Base-by-base conservation (phyloP, 2,888 invertebrate genomes). In the Atrina japonica region DNA sequence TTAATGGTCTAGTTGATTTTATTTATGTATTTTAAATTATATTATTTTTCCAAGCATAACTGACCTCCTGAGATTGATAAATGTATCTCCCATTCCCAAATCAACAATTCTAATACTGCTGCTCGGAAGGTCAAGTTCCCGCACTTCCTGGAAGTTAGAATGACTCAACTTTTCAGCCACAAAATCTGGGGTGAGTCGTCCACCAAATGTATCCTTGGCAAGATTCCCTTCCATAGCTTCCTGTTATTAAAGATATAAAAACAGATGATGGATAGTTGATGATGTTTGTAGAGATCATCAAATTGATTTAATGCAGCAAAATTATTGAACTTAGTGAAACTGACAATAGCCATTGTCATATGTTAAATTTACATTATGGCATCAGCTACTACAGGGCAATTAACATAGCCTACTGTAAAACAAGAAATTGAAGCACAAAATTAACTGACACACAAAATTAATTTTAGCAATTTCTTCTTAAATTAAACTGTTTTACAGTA, bases 131-230 rank as follows among this genome's bases (percentile, higher is more conserved):
- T 91, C 90, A 70, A 91, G 82, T 70, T 90, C 88, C 68, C 85
- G 66, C 5, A 91, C 82, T n/a, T 90, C 89, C 43, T 77, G 73
- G 76, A 90, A 90, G 73, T 84, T 85, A 16, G 86, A 80, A 74
- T 89, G 88, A 47, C 88, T 86, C 3, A 90, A 70, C 73, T 87
- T 87, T 74, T 91, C 91, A 0, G 88, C 89, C 18, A 91, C 86
- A 81, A 90, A 90, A 74, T 91, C 91, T 59, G 85, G 79, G 1
- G 91, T 90, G 59, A 91, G 79, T 49, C 89, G 80, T 11, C 91
- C 91, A 47, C 90, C 91, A 78, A 90, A 89, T 53, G 85, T 81
- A 50, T 91, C 90, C 70, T 87, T 88, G 11, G 90, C 90, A 66
- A 81, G 80, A 65, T 76, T 83, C 0, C 86, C 86, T 71, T 90